Conservation (phyloP, 2,888 invertebrate genomes). For the Eustalomyia histrio region DNA sequence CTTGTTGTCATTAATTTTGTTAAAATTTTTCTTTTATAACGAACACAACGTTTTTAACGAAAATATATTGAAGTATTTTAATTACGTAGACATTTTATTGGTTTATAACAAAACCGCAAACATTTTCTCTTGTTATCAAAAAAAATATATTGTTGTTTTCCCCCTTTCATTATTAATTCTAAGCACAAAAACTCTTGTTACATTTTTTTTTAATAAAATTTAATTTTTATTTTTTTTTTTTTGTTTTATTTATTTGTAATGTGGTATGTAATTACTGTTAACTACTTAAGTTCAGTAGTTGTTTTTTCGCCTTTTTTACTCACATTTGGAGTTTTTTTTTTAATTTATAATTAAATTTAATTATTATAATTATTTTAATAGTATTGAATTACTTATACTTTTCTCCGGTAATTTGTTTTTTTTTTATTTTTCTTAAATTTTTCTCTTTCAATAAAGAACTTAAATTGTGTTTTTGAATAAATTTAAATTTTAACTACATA, state of each 20-base stretch:
- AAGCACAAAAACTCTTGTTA: not conserved
- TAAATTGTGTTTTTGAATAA: not conserved
- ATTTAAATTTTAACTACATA: not conserved
- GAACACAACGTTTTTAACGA: no score
- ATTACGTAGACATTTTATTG: no score
- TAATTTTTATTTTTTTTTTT: slow-evolving; percentile 34
- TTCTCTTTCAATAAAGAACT: not conserved
- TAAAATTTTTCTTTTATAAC: no score
- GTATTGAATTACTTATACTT: slow-evolving; percentile 43
- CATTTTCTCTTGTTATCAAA: no score
- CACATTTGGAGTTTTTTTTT: slow-evolving; percentile 14
- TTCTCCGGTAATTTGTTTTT: slow-evolving; percentile 15
- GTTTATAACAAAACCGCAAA: no score
- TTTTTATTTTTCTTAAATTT: no score
- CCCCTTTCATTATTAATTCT: no score
- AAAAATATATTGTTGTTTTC: no score
- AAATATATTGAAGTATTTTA: no score
- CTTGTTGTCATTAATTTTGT: no score
- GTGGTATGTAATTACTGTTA: not conserved
- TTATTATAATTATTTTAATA: slow-evolving; percentile 29
- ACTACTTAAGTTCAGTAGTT: not conserved
- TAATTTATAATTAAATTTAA: slow-evolving; percentile 20
- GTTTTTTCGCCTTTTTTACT: not conserved
- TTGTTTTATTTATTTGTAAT: not conserved
- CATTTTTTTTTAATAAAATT: slow-evolving; percentile 52